Evolutionary conservation across 2,888 invertebrate species (phyloP).

Genomic region (Melieria picta): DNA sequence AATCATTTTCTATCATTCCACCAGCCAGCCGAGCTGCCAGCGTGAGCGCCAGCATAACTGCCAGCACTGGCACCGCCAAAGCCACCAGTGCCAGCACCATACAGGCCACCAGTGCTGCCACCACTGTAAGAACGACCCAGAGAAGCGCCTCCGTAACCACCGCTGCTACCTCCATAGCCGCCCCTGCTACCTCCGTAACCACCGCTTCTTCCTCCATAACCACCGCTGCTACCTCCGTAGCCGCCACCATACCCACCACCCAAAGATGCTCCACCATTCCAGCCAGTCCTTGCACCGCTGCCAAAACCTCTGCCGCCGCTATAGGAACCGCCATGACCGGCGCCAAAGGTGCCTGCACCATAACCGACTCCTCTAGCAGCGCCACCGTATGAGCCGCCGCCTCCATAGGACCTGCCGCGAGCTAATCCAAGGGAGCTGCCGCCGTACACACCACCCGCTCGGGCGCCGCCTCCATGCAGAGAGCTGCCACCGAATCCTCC

Average conservation of each 20-base stretch:
- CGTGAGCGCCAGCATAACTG: slow-evolving; percentile 13
- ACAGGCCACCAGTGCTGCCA: slow-evolving; percentile 26
- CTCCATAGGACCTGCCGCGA: background rate
- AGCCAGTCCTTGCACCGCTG: background rate
- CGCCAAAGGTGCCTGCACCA: slow-evolving; percentile 18
- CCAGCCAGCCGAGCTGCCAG: background rate
- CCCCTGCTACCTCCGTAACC: background rate
- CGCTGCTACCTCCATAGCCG: slow-evolving; percentile 27
- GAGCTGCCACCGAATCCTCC: slow-evolving; percentile 2
- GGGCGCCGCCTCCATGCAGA: background rate
- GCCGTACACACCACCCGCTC: too few species aligned
- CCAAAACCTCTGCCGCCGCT: slow-evolving; percentile 22
- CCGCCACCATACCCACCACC: slow-evolving; percentile 20
- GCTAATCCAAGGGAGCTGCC: background rate
- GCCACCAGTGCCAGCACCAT: slow-evolving; percentile 6
- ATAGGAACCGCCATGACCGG: slow-evolving; percentile 29
- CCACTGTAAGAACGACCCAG: slow-evolving; percentile 21
- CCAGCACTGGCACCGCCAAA: slow-evolving; percentile 29
- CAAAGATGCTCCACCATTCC: background rate
- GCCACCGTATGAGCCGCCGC: slow-evolving; percentile 7
- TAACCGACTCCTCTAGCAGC: slow-evolving; percentile 13
- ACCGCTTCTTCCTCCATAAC: slow-evolving; percentile 34
- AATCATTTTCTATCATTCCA: background rate
- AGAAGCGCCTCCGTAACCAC: slow-evolving; percentile 14
- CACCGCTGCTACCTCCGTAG: slow-evolving; percentile 24